Conservation (phyloP, 2,888 invertebrate genomes). For the Aelia acuminata region DNA sequence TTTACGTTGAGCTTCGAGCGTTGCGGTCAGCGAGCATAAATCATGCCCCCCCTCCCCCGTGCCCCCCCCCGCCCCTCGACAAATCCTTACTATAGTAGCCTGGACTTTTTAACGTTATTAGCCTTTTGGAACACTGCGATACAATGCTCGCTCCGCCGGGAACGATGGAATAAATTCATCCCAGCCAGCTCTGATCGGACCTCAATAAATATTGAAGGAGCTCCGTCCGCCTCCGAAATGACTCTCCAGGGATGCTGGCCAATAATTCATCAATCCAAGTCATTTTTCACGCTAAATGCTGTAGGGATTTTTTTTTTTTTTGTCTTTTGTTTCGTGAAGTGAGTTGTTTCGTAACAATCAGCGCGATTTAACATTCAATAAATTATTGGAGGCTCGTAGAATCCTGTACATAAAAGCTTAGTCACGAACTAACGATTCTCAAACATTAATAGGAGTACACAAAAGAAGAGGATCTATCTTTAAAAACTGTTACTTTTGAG, state of each 20-base stretch:
- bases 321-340: not conserved
- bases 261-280: conserved; percentile 25
- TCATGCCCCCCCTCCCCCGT: not conserved
- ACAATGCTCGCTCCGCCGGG: not conserved
- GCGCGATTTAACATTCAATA: not conserved
- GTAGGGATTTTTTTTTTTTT: not conserved
- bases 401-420: not conserved
- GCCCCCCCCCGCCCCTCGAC: not conserved
- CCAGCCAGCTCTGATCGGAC: not conserved
- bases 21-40: conserved; percentile 33
- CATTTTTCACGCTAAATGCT: not conserved
- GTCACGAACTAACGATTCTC: too few species aligned
- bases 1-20: not conserved
- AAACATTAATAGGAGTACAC: too few species aligned
- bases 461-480: too few species aligned
- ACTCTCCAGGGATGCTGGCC: not conserved
- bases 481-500: too few species aligned
- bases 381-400: not conserved
- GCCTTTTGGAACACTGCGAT: not conserved
- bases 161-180: not conserved
- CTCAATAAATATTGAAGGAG: conserved; percentile 7
- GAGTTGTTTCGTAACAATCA: not conserved
- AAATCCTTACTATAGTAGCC: not conserved
- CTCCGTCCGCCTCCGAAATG: not conserved
- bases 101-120: conserved; percentile 19